phyloP scores from a whole-genome alignment of 1,140 invertebrate species.

The Drosophila rufa region DNA sequence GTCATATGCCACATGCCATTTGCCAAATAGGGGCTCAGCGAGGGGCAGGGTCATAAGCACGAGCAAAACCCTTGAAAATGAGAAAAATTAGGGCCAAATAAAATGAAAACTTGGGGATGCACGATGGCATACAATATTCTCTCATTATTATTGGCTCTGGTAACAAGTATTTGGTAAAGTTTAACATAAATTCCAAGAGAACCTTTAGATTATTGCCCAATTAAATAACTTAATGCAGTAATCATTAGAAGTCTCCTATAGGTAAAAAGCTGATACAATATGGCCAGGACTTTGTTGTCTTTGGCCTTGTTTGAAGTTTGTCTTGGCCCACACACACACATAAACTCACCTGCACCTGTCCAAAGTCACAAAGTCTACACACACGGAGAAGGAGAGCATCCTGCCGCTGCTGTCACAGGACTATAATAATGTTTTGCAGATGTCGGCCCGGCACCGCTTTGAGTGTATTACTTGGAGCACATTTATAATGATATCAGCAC shows the following conservation, averaged over 20 bases:
- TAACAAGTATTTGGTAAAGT: no score
- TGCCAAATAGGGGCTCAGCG: conserved; percentile 18
- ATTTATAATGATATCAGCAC: conserved; percentile 54
- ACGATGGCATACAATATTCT: background rate
- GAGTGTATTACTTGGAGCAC: conserved; percentile 50
- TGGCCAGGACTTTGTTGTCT: conserved; percentile 15
- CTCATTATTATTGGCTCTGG: no score
- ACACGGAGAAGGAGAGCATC: background rate
- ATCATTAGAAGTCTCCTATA: background rate
- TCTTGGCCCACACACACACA: background rate
- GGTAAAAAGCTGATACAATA: conserved; percentile 8
- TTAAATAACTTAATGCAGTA: background rate
- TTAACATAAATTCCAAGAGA: no score
- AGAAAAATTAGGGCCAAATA: conserved; percentile 12
- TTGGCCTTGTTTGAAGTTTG: conserved; percentile 15
- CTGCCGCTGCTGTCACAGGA: conserved; percentile 1
- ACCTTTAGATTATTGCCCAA: background rate
- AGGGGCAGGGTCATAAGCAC: conserved; percentile 6
- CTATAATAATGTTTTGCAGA: conserved; percentile 30
- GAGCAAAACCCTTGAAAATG: conserved; percentile 22
- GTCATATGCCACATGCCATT: conserved; percentile 31
- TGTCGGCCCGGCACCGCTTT: conserved; percentile 28
- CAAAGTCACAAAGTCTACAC: background rate
- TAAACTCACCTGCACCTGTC: background rate
- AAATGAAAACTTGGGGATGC: background rate